Evolutionary conservation across 1,140 invertebrate species (phyloP).

Genomic region (Drosophila lowei): DNA sequence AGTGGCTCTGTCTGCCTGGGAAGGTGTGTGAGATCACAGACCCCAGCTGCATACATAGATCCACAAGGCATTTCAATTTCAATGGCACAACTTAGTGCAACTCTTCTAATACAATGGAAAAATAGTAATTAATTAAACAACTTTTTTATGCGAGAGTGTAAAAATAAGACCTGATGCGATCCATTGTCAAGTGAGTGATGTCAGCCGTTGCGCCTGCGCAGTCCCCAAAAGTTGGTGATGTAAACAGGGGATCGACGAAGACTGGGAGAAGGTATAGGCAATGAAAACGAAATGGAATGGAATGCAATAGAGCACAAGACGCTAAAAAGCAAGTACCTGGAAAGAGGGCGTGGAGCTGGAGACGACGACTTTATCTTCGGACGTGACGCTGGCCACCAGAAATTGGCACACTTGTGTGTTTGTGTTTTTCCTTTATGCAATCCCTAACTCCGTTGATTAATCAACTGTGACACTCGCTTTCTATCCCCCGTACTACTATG

Average conservation of each 20-base stretch:
- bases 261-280: slow-evolving; percentile 9
- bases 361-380: slow-evolving; percentile 48
- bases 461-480: slow-evolving; percentile 39
- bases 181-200: slow-evolving; percentile 43
- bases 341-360: slow-evolving; percentile 2
- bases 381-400: slow-evolving; percentile 54
- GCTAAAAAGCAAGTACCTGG: slow-evolving; percentile 5
- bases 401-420: slow-evolving; percentile 51
- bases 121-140: slow-evolving; percentile 55
- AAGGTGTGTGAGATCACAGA: slow-evolving; percentile 4
- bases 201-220: slow-evolving; percentile 63
- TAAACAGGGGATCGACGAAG: slow-evolving; percentile 49
- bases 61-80: slow-evolving; percentile 58
- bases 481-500: slow-evolving; percentile 5
- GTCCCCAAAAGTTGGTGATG: slow-evolving; percentile 42
- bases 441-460: slow-evolving; percentile 22
- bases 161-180: slow-evolving; percentile 24
- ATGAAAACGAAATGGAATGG: slow-evolving; percentile 38
- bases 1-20: background rate
- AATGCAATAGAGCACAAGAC: slow-evolving; percentile 21
- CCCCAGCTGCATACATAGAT: background rate
- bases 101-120: slow-evolving; percentile 56
- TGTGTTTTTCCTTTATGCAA: slow-evolving; percentile 27
- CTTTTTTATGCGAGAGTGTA: slow-evolving; percentile 17
- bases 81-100: slow-evolving; percentile 24